Conservation (phyloP, 2,888 invertebrate species). For the Orchesellides sinensis region DNA sequence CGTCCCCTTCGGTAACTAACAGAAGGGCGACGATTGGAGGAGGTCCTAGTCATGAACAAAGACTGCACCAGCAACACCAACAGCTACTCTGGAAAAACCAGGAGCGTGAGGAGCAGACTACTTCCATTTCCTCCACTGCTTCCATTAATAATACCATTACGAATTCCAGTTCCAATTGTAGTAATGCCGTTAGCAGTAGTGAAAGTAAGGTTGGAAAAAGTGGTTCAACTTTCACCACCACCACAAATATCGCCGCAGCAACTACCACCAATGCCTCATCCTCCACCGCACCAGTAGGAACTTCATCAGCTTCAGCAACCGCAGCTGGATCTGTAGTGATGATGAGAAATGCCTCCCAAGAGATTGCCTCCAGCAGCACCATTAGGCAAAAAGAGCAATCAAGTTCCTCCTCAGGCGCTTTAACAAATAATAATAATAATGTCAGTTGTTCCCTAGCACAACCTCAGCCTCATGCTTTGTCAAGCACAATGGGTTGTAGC, state of each 20-base stretch:
- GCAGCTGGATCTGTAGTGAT: constrained; percentile 3
- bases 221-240: neutral
- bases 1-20: constrained; percentile 2
- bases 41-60: constrained; percentile 55
- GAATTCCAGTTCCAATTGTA: too few relatives aligned
- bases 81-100: too few relatives aligned
- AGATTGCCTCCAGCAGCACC: neutral
- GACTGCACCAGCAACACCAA: constrained; percentile 55
- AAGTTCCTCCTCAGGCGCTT: neutral
- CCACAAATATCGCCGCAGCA: neutral
- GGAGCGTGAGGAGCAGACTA: neutral
- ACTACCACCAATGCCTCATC: neutral
- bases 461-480: too few relatives aligned
- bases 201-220: neutral
- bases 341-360: neutral
- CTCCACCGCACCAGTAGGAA: neutral
- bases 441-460: neutral
- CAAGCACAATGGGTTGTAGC: neutral
- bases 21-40: constrained; percentile 50
- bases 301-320: neutral
- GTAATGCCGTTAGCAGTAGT: neutral
- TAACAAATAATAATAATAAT: neutral
- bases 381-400: neutral
- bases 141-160: neutral
- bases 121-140: constrained; percentile 18